Percentiles rank a stretch among this genome's conserved stretches.
Evolutionary conservation across 2,113 vertebrate species (phyloP).

Genomic region (Tiliqua scincoides): DNA sequence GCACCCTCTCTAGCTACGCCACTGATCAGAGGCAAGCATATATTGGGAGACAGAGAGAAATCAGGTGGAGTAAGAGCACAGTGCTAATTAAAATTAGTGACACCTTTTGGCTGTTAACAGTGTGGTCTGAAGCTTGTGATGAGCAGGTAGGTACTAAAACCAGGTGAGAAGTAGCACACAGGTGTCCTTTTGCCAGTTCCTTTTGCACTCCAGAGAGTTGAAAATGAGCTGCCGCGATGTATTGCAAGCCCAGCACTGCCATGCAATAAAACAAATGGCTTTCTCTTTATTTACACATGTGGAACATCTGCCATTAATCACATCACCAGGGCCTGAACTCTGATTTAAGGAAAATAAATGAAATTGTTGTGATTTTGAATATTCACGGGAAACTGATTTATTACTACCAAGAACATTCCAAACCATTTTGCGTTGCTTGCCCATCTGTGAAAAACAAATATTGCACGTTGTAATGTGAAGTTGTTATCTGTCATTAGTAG

Average conservation of each 20-base stretch:
- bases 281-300: conserved; percentile 52
- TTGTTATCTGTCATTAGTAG: conserved; percentile 38
- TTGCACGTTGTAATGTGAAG: conserved; percentile 33
- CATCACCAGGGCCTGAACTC: conserved; percentile 28
- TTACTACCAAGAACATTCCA: conserved; percentile 47
- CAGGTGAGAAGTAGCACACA: background rate
- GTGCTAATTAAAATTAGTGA: background rate
- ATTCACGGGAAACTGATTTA: conserved; percentile 48
- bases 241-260: background rate
- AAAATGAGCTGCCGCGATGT: background rate
- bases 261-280: background rate
- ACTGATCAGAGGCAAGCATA: background rate
- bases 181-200: too few relatives aligned
- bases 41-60: background rate
- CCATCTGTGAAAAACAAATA: conserved; percentile 62
- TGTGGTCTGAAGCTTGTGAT: background rate
- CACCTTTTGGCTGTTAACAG: background rate
- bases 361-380: conserved; percentile 30
- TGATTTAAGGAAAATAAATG: conserved; percentile 36
- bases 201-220: background rate
- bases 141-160: background rate
- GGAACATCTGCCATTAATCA: conserved; percentile 32
- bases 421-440: conserved; percentile 53
- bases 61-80: background rate
- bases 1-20: too few relatives aligned